Conservation (phyloP, 2,888 invertebrate genomes). For the Hirtodrosophila confusa region DNA sequence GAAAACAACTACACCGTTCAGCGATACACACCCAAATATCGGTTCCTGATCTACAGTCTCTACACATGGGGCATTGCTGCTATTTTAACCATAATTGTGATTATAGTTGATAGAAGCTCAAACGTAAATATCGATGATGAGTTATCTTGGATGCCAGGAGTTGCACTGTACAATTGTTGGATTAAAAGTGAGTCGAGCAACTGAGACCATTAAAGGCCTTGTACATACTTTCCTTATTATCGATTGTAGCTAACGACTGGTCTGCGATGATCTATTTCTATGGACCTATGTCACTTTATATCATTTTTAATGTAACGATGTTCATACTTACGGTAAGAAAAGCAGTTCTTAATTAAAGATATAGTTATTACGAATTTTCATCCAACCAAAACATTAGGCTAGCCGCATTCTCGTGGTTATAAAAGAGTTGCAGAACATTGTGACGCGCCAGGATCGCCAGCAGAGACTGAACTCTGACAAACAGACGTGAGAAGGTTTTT, state of each 20-base stretch:
- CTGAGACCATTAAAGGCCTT: no score
- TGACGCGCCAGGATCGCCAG: constrained; percentile 63
- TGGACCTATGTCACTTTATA: constrained; percentile 75
- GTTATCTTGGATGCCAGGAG: constrained; percentile 84
- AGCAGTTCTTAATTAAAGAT: not conserved
- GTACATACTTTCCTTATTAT: not conserved
- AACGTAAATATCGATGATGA: constrained; percentile 10
- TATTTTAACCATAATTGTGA: constrained; percentile 58
- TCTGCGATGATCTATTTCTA: constrained; percentile 79
- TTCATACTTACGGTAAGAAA: constrained; percentile 69
- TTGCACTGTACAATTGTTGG: constrained; percentile 86
- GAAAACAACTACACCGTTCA: constrained; percentile 39
- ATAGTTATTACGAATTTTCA: no score
- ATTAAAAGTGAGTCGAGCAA: constrained; percentile 84
- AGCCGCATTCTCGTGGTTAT: constrained; percentile 70
- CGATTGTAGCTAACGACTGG: constrained; percentile 62
- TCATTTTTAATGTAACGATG: constrained; percentile 75
- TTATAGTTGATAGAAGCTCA: constrained; percentile 73
- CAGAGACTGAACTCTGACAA: constrained; percentile 68
- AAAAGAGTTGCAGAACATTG: constrained; percentile 61
- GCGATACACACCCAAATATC: constrained; percentile 49
- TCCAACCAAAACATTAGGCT: constrained; percentile 35
- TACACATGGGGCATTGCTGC: constrained; percentile 81
- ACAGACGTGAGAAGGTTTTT: constrained; percentile 68
- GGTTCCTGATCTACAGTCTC: constrained; percentile 71